These are phyloP conservation scores for Vombatus ursinus DNA, from an alignment of 2,113 vertebrate species.

Conservation along the genomic window DNA sequence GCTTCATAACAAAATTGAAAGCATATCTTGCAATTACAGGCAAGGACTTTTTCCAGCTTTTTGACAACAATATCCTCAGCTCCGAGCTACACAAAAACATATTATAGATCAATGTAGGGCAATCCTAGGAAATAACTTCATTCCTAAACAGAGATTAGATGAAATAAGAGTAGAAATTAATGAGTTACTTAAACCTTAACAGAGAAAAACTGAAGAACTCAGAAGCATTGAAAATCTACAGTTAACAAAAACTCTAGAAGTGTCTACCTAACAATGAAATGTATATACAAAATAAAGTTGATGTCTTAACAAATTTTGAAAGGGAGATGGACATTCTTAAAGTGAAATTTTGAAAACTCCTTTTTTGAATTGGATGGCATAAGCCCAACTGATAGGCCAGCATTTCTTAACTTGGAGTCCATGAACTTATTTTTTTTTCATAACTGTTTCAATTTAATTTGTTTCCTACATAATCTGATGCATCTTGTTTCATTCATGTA, in stretches of 20 bases:
- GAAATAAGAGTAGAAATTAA: background rate
- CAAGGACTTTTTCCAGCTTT: background rate
- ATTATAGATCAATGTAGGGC: background rate
- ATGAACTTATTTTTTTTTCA: background rate
- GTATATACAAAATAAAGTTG: background rate
- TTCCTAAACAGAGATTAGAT: background rate
- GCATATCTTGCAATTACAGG: background rate
- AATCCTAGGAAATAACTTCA: background rate
- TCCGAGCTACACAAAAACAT: background rate
- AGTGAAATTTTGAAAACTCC: background rate
- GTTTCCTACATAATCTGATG: background rate
- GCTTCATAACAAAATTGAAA: background rate
- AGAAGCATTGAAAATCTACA: background rate
- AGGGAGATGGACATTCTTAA: background rate
- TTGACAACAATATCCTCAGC: background rate
- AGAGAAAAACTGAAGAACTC: background rate
- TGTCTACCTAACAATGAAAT: background rate
- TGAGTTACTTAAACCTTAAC: background rate
- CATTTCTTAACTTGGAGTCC: background rate
- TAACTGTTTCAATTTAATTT: background rate
- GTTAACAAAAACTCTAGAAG: background rate
- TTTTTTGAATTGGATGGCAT: background rate
- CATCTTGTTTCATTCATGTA: background rate
- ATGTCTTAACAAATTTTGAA: background rate
- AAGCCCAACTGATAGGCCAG: background rate